phyloP scores from a whole-genome alignment of 2,888 invertebrate genomes.

The Polydrusus pterygomalis region DNA sequence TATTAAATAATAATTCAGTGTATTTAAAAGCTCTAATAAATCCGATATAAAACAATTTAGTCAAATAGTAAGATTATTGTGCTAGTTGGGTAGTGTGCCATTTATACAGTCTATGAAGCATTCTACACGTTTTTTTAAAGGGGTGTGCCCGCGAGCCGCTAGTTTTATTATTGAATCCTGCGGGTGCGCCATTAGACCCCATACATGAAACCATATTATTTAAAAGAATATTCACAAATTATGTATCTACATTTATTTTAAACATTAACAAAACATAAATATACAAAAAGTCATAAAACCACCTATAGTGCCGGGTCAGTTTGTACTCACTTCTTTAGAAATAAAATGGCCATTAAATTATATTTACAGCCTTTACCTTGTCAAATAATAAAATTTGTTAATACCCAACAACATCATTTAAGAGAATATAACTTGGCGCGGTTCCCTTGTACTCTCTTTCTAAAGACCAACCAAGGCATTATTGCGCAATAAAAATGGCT shows the following conservation, averaged over 20 bases:
- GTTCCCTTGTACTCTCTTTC: neutral
- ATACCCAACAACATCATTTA: conserved; percentile 26
- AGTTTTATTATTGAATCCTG: too few relatives aligned
- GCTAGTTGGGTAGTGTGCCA: too few relatives aligned
- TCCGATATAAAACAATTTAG: too few relatives aligned
- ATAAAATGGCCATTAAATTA: neutral
- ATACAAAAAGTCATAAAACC: neutral
- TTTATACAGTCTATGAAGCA: too few relatives aligned
- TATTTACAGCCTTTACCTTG: conserved; percentile 14
- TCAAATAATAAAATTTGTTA: conserved; percentile 19
- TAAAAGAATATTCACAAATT: too few relatives aligned
- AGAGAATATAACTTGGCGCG: conserved; percentile 1
- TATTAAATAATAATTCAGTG: too few relatives aligned
- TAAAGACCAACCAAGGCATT: conserved; percentile 13
- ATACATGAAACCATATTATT: too few relatives aligned
- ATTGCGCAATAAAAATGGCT: conserved; percentile 6
- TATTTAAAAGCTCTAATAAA: too few relatives aligned
- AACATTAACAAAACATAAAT: neutral
- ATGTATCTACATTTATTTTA: neutral
- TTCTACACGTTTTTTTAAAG: too few relatives aligned
- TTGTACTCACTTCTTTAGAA: conserved; percentile 16
- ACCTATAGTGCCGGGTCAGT: neutral
- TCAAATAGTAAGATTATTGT: too few relatives aligned
- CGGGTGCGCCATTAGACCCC: too few relatives aligned
- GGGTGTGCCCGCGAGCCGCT: too few relatives aligned